These are phyloP conservation scores for Piaya cayana DNA, from an alignment of 2,113 vertebrate genomes.

Conservation along the genomic window DNA sequence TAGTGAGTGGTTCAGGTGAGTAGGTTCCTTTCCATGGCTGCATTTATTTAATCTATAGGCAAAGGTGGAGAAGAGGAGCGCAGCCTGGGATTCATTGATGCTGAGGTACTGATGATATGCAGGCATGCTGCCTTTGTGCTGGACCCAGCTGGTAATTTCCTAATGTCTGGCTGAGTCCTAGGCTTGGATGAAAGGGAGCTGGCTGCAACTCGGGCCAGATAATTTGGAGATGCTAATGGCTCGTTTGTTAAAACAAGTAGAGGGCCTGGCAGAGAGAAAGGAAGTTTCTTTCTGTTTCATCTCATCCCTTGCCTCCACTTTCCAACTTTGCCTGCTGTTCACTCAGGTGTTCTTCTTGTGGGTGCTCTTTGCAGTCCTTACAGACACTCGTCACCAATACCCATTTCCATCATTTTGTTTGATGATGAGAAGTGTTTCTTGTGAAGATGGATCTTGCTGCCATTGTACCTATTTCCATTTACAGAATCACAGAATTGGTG, in stretches of 20 bases:
- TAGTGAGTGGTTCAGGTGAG: background rate
- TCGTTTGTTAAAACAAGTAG: conserved; percentile 51
- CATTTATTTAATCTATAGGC: background rate
- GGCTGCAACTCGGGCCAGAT: conserved; percentile 43
- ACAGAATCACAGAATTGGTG: too few relatives aligned
- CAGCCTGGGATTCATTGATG: background rate
- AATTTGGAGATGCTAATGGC: conserved; percentile 56
- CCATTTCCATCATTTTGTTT: background rate
- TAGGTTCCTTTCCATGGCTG: background rate
- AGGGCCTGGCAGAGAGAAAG: conserved; percentile 23
- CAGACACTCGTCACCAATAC: background rate
- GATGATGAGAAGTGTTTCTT: background rate
- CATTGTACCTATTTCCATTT: fast-evolving
- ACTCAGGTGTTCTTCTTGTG: background rate
- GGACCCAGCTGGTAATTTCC: conserved; percentile 52
- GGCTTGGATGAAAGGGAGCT: conserved; percentile 45
- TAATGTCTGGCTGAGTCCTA: conserved; percentile 39
- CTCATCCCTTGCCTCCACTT: background rate
- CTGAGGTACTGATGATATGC: conserved; percentile 15
- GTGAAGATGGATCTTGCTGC: background rate
- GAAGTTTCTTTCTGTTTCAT: background rate
- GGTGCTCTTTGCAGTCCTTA: background rate
- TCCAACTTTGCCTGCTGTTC: background rate
- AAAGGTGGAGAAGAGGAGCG: background rate
- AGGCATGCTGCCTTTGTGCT: conserved; percentile 6